A percentile compares a stretch with the other conserved stretches of the same genome.
These are phyloP conservation scores for Coelopa frigida DNA, from an alignment of 1,140 invertebrate genomes.

Conservation along the genomic window DNA sequence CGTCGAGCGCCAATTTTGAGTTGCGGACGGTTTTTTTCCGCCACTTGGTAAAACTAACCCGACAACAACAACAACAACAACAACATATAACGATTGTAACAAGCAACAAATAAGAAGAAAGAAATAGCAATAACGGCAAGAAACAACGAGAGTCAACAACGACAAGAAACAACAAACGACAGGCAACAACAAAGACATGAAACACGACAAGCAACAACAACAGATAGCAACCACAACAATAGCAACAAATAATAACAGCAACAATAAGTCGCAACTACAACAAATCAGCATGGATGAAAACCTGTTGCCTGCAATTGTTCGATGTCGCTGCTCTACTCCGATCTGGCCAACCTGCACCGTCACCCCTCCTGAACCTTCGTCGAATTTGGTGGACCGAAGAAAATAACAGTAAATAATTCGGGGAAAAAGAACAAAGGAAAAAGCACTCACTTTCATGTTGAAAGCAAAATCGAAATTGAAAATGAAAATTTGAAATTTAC, in stretches of 20 bases:
- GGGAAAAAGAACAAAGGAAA: too few species aligned
- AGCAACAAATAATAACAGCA: not conserved
- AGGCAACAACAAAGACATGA: conserved; percentile 6
- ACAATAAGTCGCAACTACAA: not conserved
- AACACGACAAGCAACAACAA: not conserved
- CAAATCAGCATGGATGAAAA: conserved; percentile 1
- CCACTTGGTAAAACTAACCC: conserved; percentile 1
- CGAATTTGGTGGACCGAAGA: too few species aligned
- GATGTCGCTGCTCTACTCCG: too few species aligned
- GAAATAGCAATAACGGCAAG: not conserved
- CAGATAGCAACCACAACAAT: not conserved
- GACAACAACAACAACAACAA: not conserved
- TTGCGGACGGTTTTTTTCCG: not conserved
- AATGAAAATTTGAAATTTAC: too few species aligned
- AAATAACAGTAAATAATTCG: too few species aligned
- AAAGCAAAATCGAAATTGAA: too few species aligned
- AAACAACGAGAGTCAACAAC: not conserved
- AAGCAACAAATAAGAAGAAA: conserved; percentile 1
- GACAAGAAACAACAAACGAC: too few species aligned
- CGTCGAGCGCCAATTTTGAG: not conserved
- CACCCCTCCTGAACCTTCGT: too few species aligned
- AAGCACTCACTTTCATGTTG: too few species aligned
- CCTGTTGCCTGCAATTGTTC: not conserved
- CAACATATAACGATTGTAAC: not conserved
- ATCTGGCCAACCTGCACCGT: too few species aligned